Percentiles rank a stretch among this genome's conserved stretches.
These are phyloP conservation scores for Tenualosa ilisha DNA, from an alignment of 2,797 vertebrate species.

Conservation along the genomic window DNA sequence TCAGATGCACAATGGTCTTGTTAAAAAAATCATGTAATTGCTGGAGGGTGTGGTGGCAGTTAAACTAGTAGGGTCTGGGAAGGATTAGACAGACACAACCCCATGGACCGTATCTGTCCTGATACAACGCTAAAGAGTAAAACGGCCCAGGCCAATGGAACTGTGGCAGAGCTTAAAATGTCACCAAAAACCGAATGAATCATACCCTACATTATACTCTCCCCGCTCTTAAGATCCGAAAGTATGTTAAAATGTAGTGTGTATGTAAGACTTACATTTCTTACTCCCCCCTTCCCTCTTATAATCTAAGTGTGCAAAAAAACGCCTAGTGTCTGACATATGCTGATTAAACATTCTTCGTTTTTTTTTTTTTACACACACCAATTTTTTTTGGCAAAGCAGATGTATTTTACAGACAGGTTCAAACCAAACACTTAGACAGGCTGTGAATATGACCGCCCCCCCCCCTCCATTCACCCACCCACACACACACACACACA, in stretches of 20 bases:
- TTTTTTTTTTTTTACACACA: not conserved
- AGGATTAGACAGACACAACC: not conserved
- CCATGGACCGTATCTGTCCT: not conserved
- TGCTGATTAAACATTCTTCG: not conserved
- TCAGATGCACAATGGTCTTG: constrained; percentile 18
- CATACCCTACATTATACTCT: not conserved
- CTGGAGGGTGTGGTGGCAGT: constrained; percentile 19
- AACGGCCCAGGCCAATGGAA: not conserved
- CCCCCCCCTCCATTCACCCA: not conserved
- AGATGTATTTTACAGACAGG: constrained; percentile 20
- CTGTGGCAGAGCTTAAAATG: not conserved
- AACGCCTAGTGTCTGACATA: constrained; percentile 7
- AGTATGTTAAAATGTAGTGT: not conserved
- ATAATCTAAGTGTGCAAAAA: not conserved
- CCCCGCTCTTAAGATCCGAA: not conserved
- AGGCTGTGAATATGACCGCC: not conserved
- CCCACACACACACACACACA: not conserved
- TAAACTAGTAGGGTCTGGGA: not conserved
- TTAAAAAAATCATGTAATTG: constrained; percentile 11
- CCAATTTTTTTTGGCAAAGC: constrained; percentile 6
- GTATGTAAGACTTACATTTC: not conserved
- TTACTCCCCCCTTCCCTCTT: not conserved
- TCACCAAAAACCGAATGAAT: not conserved
- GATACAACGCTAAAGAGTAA: not conserved
- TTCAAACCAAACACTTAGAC: constrained; percentile 19